Percentiles rank a stretch among this genome's conserved stretches.
Conservation (phyloP, 2,113 vertebrate genomes). For the Thryonomys swinderianus region DNA sequence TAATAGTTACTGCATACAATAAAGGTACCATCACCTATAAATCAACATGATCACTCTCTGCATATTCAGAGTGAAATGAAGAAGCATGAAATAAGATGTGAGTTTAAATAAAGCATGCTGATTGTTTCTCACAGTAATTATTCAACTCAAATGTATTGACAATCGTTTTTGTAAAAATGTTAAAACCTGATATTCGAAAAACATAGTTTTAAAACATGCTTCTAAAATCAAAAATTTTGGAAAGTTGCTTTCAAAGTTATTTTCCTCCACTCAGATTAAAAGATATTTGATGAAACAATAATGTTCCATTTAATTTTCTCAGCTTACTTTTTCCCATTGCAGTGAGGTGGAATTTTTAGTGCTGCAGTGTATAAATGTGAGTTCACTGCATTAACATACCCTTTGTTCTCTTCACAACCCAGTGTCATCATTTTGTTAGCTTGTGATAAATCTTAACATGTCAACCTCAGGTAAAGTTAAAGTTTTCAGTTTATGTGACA, state of each 20-base stretch:
- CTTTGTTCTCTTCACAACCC: not conserved
- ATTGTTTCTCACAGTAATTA: not conserved
- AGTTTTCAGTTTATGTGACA: constrained; percentile 37
- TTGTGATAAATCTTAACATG: not conserved
- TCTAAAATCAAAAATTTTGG: not conserved
- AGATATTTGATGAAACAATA: not conserved
- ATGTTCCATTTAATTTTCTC: not conserved
- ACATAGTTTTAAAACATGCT: not conserved
- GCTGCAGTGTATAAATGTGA: not conserved
- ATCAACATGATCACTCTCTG: not conserved
- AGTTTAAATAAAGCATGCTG: not conserved
- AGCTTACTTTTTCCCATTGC: not conserved
- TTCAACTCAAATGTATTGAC: not conserved
- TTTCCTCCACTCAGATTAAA: not conserved
- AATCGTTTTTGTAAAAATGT: not conserved
- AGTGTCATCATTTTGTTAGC: constrained; percentile 38
- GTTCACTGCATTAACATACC: not conserved
- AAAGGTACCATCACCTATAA: not conserved
- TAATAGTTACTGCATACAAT: not conserved
- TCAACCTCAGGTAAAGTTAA: not conserved
- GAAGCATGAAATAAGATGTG: not conserved
- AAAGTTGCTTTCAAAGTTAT: not conserved
- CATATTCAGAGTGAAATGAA: not conserved
- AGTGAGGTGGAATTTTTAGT: not conserved
- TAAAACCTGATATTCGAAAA: not conserved